phyloP scores from a whole-genome alignment of 1,140 invertebrate genomes.

The Lordiphosa clarofinis region DNA sequence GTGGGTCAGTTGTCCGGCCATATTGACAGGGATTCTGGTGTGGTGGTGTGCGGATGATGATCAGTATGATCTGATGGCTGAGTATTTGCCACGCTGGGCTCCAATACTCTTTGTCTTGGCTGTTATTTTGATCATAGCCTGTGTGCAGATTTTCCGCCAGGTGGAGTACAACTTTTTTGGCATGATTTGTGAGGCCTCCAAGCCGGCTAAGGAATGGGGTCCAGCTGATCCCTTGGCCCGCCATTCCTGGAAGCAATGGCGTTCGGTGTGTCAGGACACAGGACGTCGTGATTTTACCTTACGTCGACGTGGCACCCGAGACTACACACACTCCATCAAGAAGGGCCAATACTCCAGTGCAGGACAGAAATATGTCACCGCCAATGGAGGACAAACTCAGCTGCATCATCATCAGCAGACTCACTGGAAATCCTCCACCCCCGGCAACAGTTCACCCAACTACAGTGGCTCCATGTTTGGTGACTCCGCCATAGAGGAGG shows the following conservation, averaged over 20 bases:
- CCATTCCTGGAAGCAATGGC: conserved; percentile 79
- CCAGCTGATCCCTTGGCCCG: conserved; percentile 75
- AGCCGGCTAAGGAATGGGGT: conserved; percentile 79
- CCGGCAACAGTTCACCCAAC: conserved; percentile 78
- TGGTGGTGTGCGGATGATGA: conserved; percentile 79
- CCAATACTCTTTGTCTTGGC: conserved; percentile 68
- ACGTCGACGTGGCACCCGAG: conserved; percentile 82
- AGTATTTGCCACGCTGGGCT: conserved; percentile 73
- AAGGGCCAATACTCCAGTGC: conserved; percentile 65
- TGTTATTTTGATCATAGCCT: conserved; percentile 69
- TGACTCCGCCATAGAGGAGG: conserved; percentile 79
- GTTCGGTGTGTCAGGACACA: conserved; percentile 76
- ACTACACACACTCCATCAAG: conserved; percentile 83
- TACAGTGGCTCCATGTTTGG: conserved; percentile 79
- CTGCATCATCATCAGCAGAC: conserved; percentile 46
- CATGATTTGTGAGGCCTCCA: conserved; percentile 78
- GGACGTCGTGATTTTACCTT: conserved; percentile 83
- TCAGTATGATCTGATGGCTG: conserved; percentile 57
- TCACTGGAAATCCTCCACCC: conserved; percentile 76
- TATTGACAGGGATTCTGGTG: conserved; percentile 67
- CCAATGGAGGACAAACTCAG: conserved; percentile 40
- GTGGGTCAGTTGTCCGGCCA: conserved; percentile 71
- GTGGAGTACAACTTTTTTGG: conserved; percentile 79
- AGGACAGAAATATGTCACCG: conserved; percentile 44
- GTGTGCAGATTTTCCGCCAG: conserved; percentile 74